phyloP scores from a whole-genome alignment of 2,888 invertebrate species.

The Phalangium opilio region DNA sequence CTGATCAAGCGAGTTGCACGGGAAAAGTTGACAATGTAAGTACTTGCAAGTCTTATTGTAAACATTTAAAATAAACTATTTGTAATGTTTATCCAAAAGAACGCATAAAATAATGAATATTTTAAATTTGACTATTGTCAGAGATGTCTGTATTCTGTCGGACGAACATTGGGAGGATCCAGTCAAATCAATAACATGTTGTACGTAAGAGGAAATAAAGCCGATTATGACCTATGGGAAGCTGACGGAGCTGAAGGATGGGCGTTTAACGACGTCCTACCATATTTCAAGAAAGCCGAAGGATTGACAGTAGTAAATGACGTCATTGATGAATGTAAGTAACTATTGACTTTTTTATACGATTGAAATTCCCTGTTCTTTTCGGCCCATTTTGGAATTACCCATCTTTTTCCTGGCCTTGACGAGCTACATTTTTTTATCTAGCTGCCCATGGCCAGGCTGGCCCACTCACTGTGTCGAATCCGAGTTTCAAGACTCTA shows the following conservation, averaged over 20 bases:
- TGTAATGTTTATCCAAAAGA: too few species aligned
- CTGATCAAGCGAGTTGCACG: too few species aligned
- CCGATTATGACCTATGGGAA: slow-evolving; percentile 77
- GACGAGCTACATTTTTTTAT: neutral
- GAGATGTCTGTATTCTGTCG: slow-evolving; percentile 53
- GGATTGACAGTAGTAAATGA: neutral
- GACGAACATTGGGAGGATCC: slow-evolving; percentile 75
- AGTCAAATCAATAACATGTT: slow-evolving; percentile 79
- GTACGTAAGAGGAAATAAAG: slow-evolving; percentile 68
- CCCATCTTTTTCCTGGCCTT: too few species aligned
- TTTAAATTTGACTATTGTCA: neutral
- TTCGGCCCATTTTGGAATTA: too few species aligned
- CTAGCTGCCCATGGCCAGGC: slow-evolving; percentile 12
- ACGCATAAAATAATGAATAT: too few species aligned
- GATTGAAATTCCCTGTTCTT: too few species aligned
- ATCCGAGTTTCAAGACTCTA: slow-evolving; percentile 28
- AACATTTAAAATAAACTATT: too few species aligned
- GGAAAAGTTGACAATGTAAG: too few species aligned
- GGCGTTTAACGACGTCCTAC: slow-evolving; percentile 35
- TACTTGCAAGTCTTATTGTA: too few species aligned
- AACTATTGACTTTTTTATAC: too few species aligned
- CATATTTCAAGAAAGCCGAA: slow-evolving; percentile 12
- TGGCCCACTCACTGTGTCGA: slow-evolving; percentile 29
- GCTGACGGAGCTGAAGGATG: slow-evolving; percentile 69
- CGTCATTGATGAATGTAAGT: neutral